Evolutionary conservation across 2,113 vertebrate species (phyloP).

Genomic region (Psilopsiagon aymara): DNA sequence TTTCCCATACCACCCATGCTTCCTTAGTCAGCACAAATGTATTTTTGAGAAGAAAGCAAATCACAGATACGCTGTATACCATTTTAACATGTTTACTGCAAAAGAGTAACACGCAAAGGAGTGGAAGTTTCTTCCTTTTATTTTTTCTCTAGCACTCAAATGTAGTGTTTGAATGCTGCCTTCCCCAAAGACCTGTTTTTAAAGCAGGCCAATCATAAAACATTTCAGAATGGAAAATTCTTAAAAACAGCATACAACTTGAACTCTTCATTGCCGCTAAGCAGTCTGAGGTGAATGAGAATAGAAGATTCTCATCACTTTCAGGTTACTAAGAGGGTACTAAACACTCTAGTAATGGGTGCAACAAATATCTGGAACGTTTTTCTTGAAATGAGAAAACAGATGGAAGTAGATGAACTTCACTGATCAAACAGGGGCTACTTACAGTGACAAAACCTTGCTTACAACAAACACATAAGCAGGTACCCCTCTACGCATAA

Average conservation of each 20-base stretch:
- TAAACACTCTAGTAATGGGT: background rate
- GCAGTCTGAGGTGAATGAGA: background rate
- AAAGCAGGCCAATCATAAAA: background rate
- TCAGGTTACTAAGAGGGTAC: background rate
- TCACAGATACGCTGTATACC: fast-evolving
- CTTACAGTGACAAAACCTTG: background rate
- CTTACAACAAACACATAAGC: background rate
- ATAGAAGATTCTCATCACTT: background rate
- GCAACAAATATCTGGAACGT: background rate
- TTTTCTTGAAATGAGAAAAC: background rate
- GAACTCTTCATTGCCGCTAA: background rate
- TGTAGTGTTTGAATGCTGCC: background rate
- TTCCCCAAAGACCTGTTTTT: background rate
- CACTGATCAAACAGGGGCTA: background rate
- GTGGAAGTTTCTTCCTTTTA: background rate
- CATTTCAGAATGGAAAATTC: background rate
- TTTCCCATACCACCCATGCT: background rate
- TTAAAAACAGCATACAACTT: background rate
- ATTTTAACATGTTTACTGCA: background rate
- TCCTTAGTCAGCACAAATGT: background rate
- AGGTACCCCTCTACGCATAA: background rate
- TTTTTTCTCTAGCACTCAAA: background rate
- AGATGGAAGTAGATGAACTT: background rate
- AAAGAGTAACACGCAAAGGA: background rate
- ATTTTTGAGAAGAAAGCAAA: background rate